Evolutionary conservation across 1,140 invertebrate genomes (phyloP).

Genomic region (Lucilia sericata): DNA sequence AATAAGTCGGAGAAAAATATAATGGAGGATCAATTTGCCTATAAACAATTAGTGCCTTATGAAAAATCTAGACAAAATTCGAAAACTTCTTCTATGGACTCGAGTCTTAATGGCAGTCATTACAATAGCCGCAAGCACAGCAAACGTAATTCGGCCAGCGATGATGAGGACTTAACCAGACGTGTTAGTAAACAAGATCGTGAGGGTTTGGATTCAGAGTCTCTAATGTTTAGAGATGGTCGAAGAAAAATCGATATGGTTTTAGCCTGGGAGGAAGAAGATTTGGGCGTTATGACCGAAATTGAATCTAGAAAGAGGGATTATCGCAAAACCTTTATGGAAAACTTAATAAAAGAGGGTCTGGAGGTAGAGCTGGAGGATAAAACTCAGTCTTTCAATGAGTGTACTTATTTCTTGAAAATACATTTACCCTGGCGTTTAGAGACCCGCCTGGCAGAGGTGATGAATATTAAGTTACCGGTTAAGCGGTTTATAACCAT

Average conservation of each 20-base stretch:
- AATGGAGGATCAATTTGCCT: slow-evolving; percentile 59
- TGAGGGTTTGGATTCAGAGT: slow-evolving; percentile 74
- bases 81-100: slow-evolving; percentile 54
- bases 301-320: slow-evolving; percentile 77
- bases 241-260: slow-evolving; percentile 90
- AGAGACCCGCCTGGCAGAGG: slow-evolving; percentile 87
- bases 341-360: slow-evolving; percentile 70
- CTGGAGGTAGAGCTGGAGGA: slow-evolving; percentile 86
- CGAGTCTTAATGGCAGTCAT: slow-evolving; percentile 57
- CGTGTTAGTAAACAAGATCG: slow-evolving; percentile 65
- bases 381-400: slow-evolving; percentile 85
- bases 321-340: slow-evolving; percentile 79
- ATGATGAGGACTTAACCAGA: slow-evolving; percentile 55
- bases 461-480: slow-evolving; percentile 91
- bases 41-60: slow-evolving; percentile 56
- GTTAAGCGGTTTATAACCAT: slow-evolving; percentile 87
- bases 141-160: slow-evolving; percentile 58
- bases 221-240: slow-evolving; percentile 83
- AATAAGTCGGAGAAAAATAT: slow-evolving; percentile 48
- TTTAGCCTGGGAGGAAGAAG: slow-evolving; percentile 86
- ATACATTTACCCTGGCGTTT: slow-evolving; percentile 93
- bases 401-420: slow-evolving; percentile 90
- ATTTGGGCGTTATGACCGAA: slow-evolving; percentile 82
- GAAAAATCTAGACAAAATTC: slow-evolving; percentile 50
- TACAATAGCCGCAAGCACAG: slow-evolving; percentile 61